Evolutionary conservation across 2,113 vertebrate genomes (phyloP).

Genomic region (Cranoglanis bouderius): DNA sequence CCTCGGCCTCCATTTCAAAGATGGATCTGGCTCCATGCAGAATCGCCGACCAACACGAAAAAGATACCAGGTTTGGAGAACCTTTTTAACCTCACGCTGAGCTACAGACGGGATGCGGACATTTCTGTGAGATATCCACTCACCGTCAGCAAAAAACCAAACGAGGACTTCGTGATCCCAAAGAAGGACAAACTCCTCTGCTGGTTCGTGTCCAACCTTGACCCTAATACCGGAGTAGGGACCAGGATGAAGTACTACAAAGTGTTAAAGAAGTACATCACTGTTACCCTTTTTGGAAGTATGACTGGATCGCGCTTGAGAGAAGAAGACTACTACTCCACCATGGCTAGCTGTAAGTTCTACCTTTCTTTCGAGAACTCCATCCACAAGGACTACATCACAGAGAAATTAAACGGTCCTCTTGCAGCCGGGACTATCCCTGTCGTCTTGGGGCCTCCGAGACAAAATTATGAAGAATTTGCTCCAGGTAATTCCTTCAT

Average conservation of each 20-base stretch:
- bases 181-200: slow-evolving; percentile 85
- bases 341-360: slow-evolving; percentile 85
- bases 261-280: slow-evolving; percentile 80
- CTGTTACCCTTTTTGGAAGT: slow-evolving; percentile 78
- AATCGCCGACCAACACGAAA: slow-evolving; percentile 79
- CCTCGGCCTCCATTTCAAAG: slow-evolving; percentile 82
- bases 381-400: slow-evolving; percentile 86
- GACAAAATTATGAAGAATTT: slow-evolving; percentile 87
- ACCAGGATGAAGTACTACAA: slow-evolving; percentile 74
- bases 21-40: slow-evolving; percentile 89
- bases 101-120: slow-evolving; percentile 83
- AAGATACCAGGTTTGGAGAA: slow-evolving; percentile 79
- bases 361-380: slow-evolving; percentile 90
- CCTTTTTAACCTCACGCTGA: slow-evolving; percentile 86
- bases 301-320: slow-evolving; percentile 75
- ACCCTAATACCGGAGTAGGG: slow-evolving; percentile 73
- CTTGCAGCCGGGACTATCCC: slow-evolving; percentile 83
- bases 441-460: slow-evolving; percentile 81
- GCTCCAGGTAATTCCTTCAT: slow-evolving; percentile 85
- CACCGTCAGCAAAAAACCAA: slow-evolving; percentile 71
- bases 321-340: slow-evolving; percentile 78
- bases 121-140: slow-evolving; percentile 81
- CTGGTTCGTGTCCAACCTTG: slow-evolving; percentile 82
- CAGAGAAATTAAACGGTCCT: slow-evolving; percentile 85
- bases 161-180: slow-evolving; percentile 77